Base-by-base conservation (phyloP, 1,140 invertebrate genomes). In the Trachymyrmex cornetzi region DNA sequence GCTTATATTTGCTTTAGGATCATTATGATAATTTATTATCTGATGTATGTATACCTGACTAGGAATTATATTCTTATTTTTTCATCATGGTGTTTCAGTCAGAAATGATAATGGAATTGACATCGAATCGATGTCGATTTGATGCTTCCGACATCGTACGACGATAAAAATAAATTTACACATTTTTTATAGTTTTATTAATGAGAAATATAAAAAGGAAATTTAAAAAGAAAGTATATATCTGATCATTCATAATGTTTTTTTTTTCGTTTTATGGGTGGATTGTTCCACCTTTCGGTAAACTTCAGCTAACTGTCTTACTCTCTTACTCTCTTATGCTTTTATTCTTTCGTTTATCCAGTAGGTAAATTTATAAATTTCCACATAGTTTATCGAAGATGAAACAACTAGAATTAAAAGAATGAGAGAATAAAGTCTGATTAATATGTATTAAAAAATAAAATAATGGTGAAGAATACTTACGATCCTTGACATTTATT, bases 1-100 rank as follows among this genome's bases (percentile, higher is more conserved):
- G 0, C 44, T 79, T 64, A 79, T 79, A 64, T 64, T 61, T 77
- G 11, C 3, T 22, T 53, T 72, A 27, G 12, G n/a, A 30, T 30
- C 48, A 27, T 48, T 12, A 7, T 48, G 19, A 48, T 79, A 22
- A 66, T 24, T 67, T 22, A 53, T 50, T n/a, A n/a, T 14, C 6
- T 3, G 16, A 48, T n/a, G 6, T 6, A 27, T 50, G 7, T 77
- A 1, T 34, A 34, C 6, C 30, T 59, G 12, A 14, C 7, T 22
- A 34, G 3, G 14, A 75, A 59, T 34, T 34, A 34, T 34, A 55
- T 5, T 61, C 12, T 55, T 38, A 11, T 59, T 24, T 24, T 75
- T 75, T 3, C 30, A 57, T 16, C 12, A 12, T 0, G 4, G 14
- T 19, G 30, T n/a, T n/a, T n/a, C n/a, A n/a, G n/a, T n/a, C n/a